Conservation (phyloP, 2,888 invertebrate genomes). For the Sphinx pinastri region DNA sequence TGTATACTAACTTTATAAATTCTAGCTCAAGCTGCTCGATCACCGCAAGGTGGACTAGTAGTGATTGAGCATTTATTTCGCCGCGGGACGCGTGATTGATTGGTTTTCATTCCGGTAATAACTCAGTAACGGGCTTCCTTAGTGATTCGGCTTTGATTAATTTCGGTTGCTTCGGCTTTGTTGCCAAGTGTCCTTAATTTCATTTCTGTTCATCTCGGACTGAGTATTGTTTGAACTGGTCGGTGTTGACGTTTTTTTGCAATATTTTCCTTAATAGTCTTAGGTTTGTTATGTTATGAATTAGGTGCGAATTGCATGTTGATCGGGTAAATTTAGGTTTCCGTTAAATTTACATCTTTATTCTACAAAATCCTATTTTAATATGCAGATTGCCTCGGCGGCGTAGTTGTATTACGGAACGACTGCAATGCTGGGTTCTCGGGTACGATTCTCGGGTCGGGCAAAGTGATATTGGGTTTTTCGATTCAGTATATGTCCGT, state of each 20-base stretch:
- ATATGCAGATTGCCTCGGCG: no score
- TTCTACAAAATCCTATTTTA: no score
- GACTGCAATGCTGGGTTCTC: no score
- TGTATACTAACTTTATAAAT: no score
- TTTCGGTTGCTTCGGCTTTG: conserved; percentile 51
- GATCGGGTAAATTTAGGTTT: no score
- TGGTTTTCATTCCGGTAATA: conserved; percentile 48
- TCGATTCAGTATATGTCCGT: no score
- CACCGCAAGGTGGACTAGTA: not conserved
- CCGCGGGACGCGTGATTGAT: conserved; percentile 50
- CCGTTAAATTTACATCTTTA: no score
- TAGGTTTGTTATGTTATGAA: not conserved
- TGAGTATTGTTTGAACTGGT: not conserved
- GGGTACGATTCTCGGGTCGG: no score
- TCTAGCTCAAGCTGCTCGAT: not conserved
- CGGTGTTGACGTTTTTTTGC: not conserved
- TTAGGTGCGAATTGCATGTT: no score
- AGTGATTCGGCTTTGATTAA: conserved; percentile 64
- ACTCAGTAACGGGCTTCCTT: conserved; percentile 53
- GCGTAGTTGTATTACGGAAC: no score
- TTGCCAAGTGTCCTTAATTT: conserved; percentile 23
- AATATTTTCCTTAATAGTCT: not conserved
- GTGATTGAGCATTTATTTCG: conserved; percentile 39
- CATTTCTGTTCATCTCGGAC: not conserved
- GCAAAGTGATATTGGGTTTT: no score